Evolutionary conservation across 1,140 invertebrate genomes (phyloP).

Genomic region (Eriosoma lanigerum): DNA sequence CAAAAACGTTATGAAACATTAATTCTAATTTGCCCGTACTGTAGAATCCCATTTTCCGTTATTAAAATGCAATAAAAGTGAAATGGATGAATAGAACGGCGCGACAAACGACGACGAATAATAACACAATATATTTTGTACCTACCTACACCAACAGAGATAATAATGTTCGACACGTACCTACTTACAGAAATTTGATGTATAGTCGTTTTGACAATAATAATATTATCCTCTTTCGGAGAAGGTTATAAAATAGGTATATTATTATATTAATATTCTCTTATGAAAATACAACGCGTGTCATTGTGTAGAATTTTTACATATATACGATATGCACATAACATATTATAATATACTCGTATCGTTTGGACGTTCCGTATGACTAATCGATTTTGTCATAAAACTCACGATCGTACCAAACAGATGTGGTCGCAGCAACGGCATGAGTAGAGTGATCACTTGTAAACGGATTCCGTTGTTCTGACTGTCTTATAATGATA

Average conservation of each 20-base stretch:
- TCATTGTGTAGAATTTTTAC: constrained; percentile 28
- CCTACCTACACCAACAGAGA: no score
- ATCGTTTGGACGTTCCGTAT: neutral
- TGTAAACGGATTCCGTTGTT: constrained; percentile 15
- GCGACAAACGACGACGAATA: no score
- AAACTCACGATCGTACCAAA: neutral
- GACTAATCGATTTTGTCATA: constrained; percentile 28
- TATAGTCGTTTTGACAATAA: neutral
- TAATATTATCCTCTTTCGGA: neutral
- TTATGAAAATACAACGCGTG: neutral
- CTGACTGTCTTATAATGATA: no score
- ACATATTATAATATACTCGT: neutral
- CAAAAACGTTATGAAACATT: no score
- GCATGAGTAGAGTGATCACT: neutral
- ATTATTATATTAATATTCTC: no score
- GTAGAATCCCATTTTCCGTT: no score
- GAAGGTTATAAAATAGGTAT: constrained; percentile 14
- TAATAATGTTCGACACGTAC: no score
- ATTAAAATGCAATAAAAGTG: no score
- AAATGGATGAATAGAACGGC: no score
- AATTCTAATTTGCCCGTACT: no score
- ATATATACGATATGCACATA: neutral
- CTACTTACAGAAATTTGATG: no score
- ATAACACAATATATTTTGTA: no score
- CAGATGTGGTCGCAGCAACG: neutral